Percentiles rank a stretch among this genome's conserved stretches.
Conservation (phyloP, 1,140 invertebrate species). For the Cyclargus thomasi region DNA sequence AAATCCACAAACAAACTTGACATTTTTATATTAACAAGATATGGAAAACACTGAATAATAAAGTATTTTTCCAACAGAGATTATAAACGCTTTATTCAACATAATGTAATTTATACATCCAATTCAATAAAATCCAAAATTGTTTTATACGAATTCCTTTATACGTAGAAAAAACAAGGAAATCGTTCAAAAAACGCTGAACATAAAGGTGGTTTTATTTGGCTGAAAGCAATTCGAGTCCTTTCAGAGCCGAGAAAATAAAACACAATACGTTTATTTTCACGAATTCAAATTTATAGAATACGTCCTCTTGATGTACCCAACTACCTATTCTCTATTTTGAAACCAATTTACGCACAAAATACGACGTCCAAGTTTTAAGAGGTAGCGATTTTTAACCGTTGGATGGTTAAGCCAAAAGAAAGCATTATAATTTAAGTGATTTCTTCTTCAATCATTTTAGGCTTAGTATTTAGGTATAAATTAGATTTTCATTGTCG, state of each 20-base stretch:
- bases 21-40: too few species aligned
- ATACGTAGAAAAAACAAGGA: conserved; percentile 2
- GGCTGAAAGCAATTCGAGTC: background rate
- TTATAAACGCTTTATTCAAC: too few species aligned
- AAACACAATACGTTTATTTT: conserved; percentile 9
- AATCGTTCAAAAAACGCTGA: conserved; percentile 11
- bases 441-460: too few species aligned
- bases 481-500: too few species aligned
- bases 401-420: too few species aligned
- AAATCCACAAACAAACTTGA: too few species aligned
- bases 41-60: too few species aligned
- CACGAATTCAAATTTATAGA: conserved; percentile 30
- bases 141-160: background rate
- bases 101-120: too few species aligned
- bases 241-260: background rate
- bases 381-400: conserved; percentile 16
- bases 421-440: too few species aligned
- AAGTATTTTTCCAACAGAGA: too few species aligned
- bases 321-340: conserved; percentile 53
- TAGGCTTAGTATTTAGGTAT: too few species aligned
- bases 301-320: conserved; percentile 47
- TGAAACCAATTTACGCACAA: conserved; percentile 64
- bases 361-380: conserved; percentile 28
- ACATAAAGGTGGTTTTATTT: conserved; percentile 4
- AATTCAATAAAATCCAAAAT: background rate